Evolutionary conservation across 2,113 vertebrate species (phyloP).

Genomic region (Xyliphius kryptos): DNA sequence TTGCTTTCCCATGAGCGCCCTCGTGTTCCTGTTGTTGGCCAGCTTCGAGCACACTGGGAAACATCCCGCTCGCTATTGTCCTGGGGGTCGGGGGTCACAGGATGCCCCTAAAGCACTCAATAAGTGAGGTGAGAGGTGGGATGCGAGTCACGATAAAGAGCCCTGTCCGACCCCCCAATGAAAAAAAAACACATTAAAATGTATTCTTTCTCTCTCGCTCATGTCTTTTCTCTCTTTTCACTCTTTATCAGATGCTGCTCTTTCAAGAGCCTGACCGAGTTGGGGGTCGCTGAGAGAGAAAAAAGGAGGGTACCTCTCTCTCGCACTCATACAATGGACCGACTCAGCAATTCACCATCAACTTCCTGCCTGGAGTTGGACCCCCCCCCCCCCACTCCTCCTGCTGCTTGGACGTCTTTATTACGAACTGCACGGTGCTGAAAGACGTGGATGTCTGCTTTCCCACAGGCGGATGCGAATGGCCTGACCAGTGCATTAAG

Average conservation of each 20-base stretch:
- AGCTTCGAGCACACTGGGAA: slow-evolving; percentile 70
- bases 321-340: slow-evolving; percentile 44
- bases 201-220: slow-evolving; percentile 42
- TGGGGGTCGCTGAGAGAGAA: slow-evolving; percentile 25
- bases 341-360: slow-evolving; percentile 49
- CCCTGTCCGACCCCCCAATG: slow-evolving; percentile 38
- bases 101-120: slow-evolving; percentile 69
- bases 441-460: slow-evolving; percentile 38
- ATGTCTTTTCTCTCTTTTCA: slow-evolving; percentile 36
- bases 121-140: slow-evolving; percentile 70
- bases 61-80: slow-evolving; percentile 71
- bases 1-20: slow-evolving; percentile 75
- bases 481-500: slow-evolving; percentile 40
- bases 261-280: slow-evolving; percentile 48
- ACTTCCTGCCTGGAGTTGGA: slow-evolving; percentile 51
- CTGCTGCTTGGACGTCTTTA: slow-evolving; percentile 44
- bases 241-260: slow-evolving; percentile 46
- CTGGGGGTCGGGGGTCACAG: slow-evolving; percentile 65
- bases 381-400: slow-evolving; percentile 22
- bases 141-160: slow-evolving; percentile 62
- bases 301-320: slow-evolving; percentile 30
- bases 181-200: slow-evolving; percentile 56
- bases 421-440: slow-evolving; percentile 22
- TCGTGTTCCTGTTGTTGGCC: slow-evolving; percentile 75
- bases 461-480: slow-evolving; percentile 42